Evolutionary conservation across 2,888 invertebrate species (phyloP), one percentile per base, ranked within the genome.

Genomic region (Ophonus ardosiacus): DNA sequence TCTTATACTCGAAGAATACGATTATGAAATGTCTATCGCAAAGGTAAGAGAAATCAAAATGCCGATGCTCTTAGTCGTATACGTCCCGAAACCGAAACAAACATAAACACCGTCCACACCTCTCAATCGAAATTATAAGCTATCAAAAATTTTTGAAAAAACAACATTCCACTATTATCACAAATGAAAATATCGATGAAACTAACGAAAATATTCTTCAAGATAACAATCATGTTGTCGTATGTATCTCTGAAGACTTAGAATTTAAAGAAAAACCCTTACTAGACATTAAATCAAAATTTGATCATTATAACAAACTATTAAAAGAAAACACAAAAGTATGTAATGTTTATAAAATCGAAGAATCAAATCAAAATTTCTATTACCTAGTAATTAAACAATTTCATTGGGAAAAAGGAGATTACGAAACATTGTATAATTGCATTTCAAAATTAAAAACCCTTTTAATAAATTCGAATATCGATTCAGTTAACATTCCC

Each of bases 21-120:
- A 81, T 18, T 86, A 84, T 18, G 78, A 86, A 74, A 86, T 7
- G 43, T 21, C 15, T 78, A 86, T 38, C 80, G 81, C 74, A 38
- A 57, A 18, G 84, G 84, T 6, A 81, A 61, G 40, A 18, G 18
- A 81, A 86, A 86, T 84, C 40, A 18, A 59, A 86, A 86, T 31
- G 84, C 84, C 0, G 84, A 84, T n/a, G 78, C 85, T 21, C 57
- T 86, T 15, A 80, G 71, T 13, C 84, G 86, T n/a, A 79, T 85
- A 17, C 76, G 71, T 3, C 43, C 7, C 68, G 18, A 18, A 78
- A 83, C 63, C 7, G 43, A 43, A 10, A 43, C 76, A 59, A 7
- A 59, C 7, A 59, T 59, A 17, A 43, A 43, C 43, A 43, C 78
- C 51, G 68, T 59, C n/a, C 13, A 17, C 15, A 7, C 18, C 15